Percentiles rank a stretch among this genome's conserved stretches.
These are phyloP conservation scores for Isaurus tuberculatus DNA, from an alignment of 92 coral and sea anemone genomes.

Conservation along the genomic window DNA sequence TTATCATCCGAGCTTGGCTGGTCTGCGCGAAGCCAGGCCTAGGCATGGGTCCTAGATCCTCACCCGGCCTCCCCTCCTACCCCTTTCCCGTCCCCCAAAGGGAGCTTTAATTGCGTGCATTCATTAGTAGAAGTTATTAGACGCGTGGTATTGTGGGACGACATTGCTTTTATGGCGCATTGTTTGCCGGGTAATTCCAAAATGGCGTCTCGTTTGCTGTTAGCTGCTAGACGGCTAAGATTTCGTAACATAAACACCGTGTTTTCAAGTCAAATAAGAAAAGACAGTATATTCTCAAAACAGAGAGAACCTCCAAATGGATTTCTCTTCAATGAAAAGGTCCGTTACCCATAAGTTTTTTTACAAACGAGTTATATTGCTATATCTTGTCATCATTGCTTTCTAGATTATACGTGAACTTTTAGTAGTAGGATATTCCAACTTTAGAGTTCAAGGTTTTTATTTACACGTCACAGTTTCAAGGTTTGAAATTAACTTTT, in stretches of 20 bases:
- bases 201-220: constrained; percentile 79
- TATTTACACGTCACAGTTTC: too few relatives aligned
- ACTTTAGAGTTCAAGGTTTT: too few relatives aligned
- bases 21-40: too few relatives aligned
- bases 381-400: not conserved
- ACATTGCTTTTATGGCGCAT: not conserved
- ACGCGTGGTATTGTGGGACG: constrained; percentile 7
- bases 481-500: too few relatives aligned
- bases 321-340: constrained; percentile 97
- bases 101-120: too few relatives aligned
- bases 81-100: too few relatives aligned
- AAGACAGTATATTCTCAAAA: constrained; percentile 82
- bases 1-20: too few relatives aligned
- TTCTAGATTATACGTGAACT: too few relatives aligned
- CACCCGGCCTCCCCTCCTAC: too few relatives aligned
- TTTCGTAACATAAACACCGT: constrained; percentile 12
- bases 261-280: constrained; percentile 50
- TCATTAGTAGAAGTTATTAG: not conserved
- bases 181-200: constrained; percentile 57
- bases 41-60: too few relatives aligned
- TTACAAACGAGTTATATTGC: not conserved
- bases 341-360: not conserved
- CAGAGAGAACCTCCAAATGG: constrained; percentile 99
- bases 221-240: constrained; percentile 35
- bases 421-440: too few relatives aligned